Evolutionary conservation across 2,888 invertebrate genomes (phyloP), one percentile per base, ranked within the genome.

Genomic region (Drosophila robusta): DNA sequence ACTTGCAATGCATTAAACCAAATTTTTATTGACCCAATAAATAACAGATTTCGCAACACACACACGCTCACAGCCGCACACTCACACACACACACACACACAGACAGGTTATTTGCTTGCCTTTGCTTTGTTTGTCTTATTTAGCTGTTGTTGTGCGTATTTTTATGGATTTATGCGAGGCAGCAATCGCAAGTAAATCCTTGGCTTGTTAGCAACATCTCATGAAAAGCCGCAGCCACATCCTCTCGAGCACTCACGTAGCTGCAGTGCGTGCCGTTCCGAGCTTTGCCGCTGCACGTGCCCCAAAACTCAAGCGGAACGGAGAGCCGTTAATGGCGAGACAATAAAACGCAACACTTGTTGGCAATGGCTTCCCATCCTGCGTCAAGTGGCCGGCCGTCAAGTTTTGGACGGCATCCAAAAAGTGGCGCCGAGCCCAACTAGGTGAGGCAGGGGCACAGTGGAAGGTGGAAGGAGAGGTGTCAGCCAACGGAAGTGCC

Each of bases 271-370:
- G 70, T 75, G 67, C 58, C 49, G 24, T 24, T 69, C 45, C 34
- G 18, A 11, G 16, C 32, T 58, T 29, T 41, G 38, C 46, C 55
- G 51, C 42, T 68, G 83, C 80, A 86, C 83, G 87, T 87, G 82
- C 78, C 65, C 42, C 52, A 42, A 24, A 12, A 58, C 22, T 26
- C 41, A 26, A 58, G 32, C 14, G 44, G 32, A 61, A 79, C 67
- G 70, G 69, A 71, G 74, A 79, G 55, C 67, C 70, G 66, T 80
- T 84, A 76, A 84, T 73, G 70, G 81, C 56, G 68, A 58, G 57
- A 83, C 84, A 85, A 89, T 85, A 89, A 85, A 85, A 78, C 72
- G 68, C 83, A 75, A 78, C 88, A 88, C 80, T 88, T 83, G 83
- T 88, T 87, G 85, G 85, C 85, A 68, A 72, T 67, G 52, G 56